A percentile compares a stretch with the other conserved stretches of the same genome.
Conservation (phyloP, 2,888 invertebrate species). For the Agrenia bidenticulata region DNA sequence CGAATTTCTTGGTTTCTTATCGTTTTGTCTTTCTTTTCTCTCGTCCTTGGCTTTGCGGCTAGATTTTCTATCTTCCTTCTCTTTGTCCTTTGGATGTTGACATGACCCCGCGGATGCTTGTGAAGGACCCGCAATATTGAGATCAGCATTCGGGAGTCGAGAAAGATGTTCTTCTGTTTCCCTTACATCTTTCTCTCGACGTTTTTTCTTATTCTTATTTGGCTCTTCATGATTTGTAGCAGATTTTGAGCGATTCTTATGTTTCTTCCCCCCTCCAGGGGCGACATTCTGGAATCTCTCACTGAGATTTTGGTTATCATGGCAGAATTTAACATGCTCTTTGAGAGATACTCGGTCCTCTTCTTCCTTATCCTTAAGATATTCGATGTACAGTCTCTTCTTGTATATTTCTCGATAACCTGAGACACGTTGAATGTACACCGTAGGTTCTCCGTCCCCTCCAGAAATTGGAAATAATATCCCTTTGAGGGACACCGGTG, state of each 20-base stretch:
- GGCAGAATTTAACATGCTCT: not conserved
- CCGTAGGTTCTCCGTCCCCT: not conserved
- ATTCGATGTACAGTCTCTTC: constrained; percentile 24
- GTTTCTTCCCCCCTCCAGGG: constrained; percentile 16
- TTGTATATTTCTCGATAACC: constrained; percentile 29
- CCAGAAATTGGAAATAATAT: constrained; percentile 9
- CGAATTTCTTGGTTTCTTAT: too few relatives aligned
- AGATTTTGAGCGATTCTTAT: too few relatives aligned
- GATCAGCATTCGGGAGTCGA: too few relatives aligned
- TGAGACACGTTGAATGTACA: constrained; percentile 16
- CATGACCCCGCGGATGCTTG: too few relatives aligned
- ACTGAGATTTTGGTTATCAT: not conserved
- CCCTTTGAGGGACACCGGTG: constrained; percentile 10
- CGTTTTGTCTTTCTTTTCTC: too few relatives aligned
- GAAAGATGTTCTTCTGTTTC: too few relatives aligned
- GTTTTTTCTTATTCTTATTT: constrained; percentile 3
- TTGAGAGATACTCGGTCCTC: not conserved
- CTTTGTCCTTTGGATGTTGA: constrained; percentile 4
- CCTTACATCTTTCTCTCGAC: too few relatives aligned
- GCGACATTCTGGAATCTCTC: constrained; percentile 8
- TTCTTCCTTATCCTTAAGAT: constrained; percentile 18
- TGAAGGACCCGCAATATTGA: too few relatives aligned
- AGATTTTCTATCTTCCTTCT: constrained; percentile 9
- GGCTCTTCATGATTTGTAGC: not conserved
- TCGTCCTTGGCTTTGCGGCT: too few relatives aligned